Evolutionary conservation across 2,888 invertebrate species (phyloP).

Genomic region (Stegana nigrithorax): DNA sequence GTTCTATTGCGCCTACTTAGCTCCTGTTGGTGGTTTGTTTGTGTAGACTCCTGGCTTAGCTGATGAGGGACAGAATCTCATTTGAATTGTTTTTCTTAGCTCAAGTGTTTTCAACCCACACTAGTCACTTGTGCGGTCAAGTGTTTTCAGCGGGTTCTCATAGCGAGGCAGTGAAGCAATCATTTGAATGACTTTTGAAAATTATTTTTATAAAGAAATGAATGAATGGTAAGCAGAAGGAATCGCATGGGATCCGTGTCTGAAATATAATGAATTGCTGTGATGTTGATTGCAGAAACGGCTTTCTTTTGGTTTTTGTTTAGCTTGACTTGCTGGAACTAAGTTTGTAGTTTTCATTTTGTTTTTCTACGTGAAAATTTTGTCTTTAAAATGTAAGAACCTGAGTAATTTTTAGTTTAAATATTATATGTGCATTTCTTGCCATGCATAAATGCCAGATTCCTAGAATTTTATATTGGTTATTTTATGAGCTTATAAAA

Average conservation of each 20-base stretch:
- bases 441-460: too few species aligned
- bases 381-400: too few species aligned
- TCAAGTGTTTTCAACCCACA: slow-evolving; percentile 4
- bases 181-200: slow-evolving; percentile 2
- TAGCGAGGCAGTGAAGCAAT: not conserved
- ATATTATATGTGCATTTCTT: slow-evolving; percentile 57
- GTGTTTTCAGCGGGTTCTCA: too few species aligned
- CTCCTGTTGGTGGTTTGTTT: slow-evolving; percentile 36
- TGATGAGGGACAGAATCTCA: not conserved
- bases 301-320: not conserved
- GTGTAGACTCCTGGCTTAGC: slow-evolving; percentile 52
- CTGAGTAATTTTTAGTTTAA: slow-evolving; percentile 30
- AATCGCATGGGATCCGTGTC: too few species aligned
- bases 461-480: not conserved
- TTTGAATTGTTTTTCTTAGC: not conserved
- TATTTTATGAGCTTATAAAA: not conserved
- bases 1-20: not conserved
- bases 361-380: too few species aligned
- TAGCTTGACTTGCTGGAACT: not conserved
- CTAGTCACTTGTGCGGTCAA: slow-evolving; percentile 5
- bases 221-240: too few species aligned
- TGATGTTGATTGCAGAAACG: slow-evolving; percentile 10
- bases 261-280: not conserved
- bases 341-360: slow-evolving; percentile 1
- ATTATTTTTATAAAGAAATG: not conserved